phyloP scores from a whole-genome alignment of 2,888 invertebrate genomes.

The Agonopterix alstromeriana region DNA sequence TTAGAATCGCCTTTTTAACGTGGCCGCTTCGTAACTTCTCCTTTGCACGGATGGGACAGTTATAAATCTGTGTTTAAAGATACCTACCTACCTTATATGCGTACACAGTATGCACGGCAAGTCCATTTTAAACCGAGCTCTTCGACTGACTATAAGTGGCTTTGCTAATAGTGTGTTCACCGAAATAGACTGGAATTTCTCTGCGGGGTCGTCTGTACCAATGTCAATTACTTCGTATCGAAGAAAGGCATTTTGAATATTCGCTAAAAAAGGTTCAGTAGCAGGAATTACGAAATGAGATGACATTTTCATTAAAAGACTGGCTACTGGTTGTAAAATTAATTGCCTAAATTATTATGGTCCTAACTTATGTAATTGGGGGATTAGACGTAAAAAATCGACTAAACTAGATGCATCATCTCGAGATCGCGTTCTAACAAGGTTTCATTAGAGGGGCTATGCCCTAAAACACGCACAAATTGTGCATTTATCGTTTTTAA shows the following conservation, averaged over 20 bases:
- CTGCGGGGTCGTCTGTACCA: conserved; percentile 28
- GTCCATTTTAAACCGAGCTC: conserved; percentile 24
- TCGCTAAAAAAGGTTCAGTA: background rate
- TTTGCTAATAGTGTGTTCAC: conserved; percentile 48
- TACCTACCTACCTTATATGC: conserved; percentile 20
- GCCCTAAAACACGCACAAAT: no score
- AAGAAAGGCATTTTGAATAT: conserved; percentile 5
- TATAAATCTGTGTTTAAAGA: conserved; percentile 32
- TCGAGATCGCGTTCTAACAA: no score
- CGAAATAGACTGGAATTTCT: conserved; percentile 61
- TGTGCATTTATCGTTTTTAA: no score
- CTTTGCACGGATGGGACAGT: conserved; percentile 22
- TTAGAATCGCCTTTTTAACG: conserved; percentile 24
- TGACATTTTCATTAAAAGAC: no score
- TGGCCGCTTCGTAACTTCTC: conserved; percentile 17
- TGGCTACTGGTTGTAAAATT: no score
- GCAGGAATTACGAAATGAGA: no score
- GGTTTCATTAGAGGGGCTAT: no score
- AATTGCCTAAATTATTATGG: no score
- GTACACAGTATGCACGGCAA: conserved; percentile 16
- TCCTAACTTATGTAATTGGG: no score
- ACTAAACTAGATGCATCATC: no score
- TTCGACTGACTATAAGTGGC: conserved; percentile 29
- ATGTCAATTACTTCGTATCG: conserved; percentile 23
- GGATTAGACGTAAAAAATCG: no score